A percentile compares a stretch with the other conserved stretches of the same genome.
Evolutionary conservation across 2,113 vertebrate genomes (phyloP).

Genomic region (Perca flavescens): DNA sequence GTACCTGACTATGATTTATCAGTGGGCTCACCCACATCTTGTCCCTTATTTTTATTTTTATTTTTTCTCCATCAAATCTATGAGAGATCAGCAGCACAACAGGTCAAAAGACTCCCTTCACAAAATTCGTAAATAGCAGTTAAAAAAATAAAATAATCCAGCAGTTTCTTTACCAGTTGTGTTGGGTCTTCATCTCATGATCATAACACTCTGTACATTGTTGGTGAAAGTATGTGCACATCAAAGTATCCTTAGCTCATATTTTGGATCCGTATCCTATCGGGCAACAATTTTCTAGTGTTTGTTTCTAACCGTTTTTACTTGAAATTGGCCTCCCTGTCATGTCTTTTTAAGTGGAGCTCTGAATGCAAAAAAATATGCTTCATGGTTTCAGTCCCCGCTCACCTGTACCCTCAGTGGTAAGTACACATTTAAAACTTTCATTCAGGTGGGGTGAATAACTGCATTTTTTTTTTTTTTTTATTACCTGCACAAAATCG

Average conservation of each 20-base stretch:
- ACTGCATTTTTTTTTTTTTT: slow-evolving; percentile 52
- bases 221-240: slow-evolving; percentile 71
- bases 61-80: slow-evolving; percentile 65
- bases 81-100: slow-evolving; percentile 74
- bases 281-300: slow-evolving; percentile 66
- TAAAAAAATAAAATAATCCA: slow-evolving; percentile 10
- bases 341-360: slow-evolving; percentile 79
- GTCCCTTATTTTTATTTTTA: slow-evolving; percentile 10
- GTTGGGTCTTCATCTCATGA: slow-evolving; percentile 78
- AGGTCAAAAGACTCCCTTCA: slow-evolving; percentile 50
- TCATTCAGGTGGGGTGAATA: slow-evolving; percentile 79
- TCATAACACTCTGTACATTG: slow-evolving; percentile 72
- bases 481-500: slow-evolving; percentile 70
- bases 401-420: slow-evolving; percentile 79
- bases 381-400: slow-evolving; percentile 80
- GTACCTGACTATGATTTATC: slow-evolving; percentile 66
- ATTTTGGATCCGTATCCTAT: slow-evolving; percentile 58
- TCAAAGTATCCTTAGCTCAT: slow-evolving; percentile 62
- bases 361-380: slow-evolving; percentile 79
- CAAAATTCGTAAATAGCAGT: slow-evolving; percentile 40
- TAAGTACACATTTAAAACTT: slow-evolving; percentile 83
- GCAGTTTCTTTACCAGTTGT: slow-evolving; percentile 63
- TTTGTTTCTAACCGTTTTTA: slow-evolving; percentile 72
- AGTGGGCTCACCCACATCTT: slow-evolving; percentile 65
- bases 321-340: slow-evolving; percentile 80